Base-by-base conservation (phyloP, 2,888 invertebrate species). In the Rhagium mordax region DNA sequence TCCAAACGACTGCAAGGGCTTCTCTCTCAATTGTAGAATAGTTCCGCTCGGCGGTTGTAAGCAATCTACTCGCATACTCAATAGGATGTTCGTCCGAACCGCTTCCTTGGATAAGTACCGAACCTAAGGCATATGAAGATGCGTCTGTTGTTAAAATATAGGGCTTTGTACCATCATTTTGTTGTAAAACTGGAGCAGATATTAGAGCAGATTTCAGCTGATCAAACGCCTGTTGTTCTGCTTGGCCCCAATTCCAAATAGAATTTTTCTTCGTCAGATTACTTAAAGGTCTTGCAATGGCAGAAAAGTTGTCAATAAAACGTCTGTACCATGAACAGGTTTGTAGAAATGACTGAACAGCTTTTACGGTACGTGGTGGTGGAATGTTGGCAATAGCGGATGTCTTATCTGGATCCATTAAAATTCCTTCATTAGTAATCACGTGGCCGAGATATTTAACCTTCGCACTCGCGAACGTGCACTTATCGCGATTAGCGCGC, bases 1-100 rank as follows among this genome's bases (percentile, higher is more conserved):
- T 85, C 80, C 80, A 87, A 3, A 82, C 75, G 0, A 80, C 60
- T 0, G 81, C 81, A 3, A 81, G 67, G 2, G 79, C 79, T 73
- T 82, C 81, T 41, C 80, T 48, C 57, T 82, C 79, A 10, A 24
- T 21, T 0, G 78, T 79, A 0, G 78, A 78, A 49, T 81, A 81
- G 51, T 81, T 81, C 8, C 18, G 33, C 66, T 82, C 81, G 6
- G 81, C 57, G 24, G 76, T 7, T 0, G 71, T 77, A 13, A 81
- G 70, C 5, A 82, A 70, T 15, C 79, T 64, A 65, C 79, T 83
- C 27, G 82, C 80, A 61, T 79, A 83, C 53, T 79, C 80, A 6
- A 83, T 65, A 0, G 81, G 79, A 70, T 76, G 8, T 76, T 75
- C 78, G 6, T 80, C 55, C 6, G 24, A 6, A 10, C 24, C 20